Evolutionary conservation across 1,140 invertebrate genomes (phyloP).

Genomic region (Achatina immaculata): DNA sequence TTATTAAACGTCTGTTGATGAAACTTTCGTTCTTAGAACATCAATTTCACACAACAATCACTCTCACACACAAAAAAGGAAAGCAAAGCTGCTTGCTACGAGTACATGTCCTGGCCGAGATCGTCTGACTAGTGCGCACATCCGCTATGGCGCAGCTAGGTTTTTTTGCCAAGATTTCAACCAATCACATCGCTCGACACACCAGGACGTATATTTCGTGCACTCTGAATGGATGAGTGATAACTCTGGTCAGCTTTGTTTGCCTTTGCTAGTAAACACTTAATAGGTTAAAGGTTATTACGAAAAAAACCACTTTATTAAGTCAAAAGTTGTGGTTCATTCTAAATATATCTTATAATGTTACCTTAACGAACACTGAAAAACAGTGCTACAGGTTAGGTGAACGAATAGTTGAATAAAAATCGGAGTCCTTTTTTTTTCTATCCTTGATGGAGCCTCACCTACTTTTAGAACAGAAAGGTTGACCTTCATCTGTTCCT

Average conservation of each 20-base stretch:
- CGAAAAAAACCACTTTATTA: too few relatives aligned
- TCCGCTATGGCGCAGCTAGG: neutral
- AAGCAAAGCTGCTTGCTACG: constrained; percentile 9
- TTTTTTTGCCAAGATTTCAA: neutral
- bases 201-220: neutral
- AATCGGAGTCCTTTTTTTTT: too few relatives aligned
- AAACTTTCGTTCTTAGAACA: constrained; percentile 35
- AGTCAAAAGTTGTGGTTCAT: too few relatives aligned
- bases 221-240: neutral
- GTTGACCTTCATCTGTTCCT: too few relatives aligned
- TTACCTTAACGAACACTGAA: too few relatives aligned
- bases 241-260: neutral
- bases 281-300: neutral
- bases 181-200: neutral
- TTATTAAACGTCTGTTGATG: constrained; percentile 14
- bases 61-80: constrained; percentile 26
- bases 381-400: too few relatives aligned
- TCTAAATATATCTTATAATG: too few relatives aligned
- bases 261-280: constrained; percentile 3
- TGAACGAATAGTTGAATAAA: too few relatives aligned
- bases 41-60: constrained; percentile 33
- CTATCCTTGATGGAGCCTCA: constrained; percentile 3
- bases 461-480: constrained; percentile 6
- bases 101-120: neutral
- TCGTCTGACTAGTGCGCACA: constrained; percentile 15